phyloP scores from a whole-genome alignment of 2,113 vertebrate species.

The Picathartes gymnocephalus region DNA sequence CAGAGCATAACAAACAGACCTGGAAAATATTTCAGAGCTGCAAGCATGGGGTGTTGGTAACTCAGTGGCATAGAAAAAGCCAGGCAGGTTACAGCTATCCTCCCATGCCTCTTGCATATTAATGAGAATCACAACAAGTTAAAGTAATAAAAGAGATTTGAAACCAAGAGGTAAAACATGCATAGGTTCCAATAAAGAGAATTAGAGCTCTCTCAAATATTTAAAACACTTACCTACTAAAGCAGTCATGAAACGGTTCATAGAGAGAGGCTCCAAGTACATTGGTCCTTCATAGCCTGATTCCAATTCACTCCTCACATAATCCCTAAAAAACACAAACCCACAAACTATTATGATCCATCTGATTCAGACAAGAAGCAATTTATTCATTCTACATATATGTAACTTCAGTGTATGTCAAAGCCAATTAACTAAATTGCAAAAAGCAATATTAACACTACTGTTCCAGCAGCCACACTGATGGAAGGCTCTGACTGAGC shows the following conservation, averaged over 20 bases:
- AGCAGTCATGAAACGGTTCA: constrained; percentile 96
- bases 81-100: not conserved
- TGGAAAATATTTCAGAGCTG: not conserved
- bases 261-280: constrained; percentile 93
- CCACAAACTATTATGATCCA: not conserved
- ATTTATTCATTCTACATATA: not conserved
- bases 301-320: constrained; percentile 93
- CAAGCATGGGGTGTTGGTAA: not conserved
- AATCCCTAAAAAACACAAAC: constrained; percentile 82
- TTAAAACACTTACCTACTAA: constrained; percentile 83
- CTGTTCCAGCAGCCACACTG: not conserved
- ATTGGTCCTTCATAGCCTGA: constrained; percentile 93
- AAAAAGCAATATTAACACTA: not conserved
- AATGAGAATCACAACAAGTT: not conserved
- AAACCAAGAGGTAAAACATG: not conserved
- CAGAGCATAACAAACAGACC: not conserved
- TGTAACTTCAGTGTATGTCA: not conserved
- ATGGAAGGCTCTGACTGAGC: not conserved
- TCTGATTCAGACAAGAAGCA: not conserved
- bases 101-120: not conserved
- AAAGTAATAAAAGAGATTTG: not conserved
- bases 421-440: constrained; percentile 1
- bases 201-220: not conserved
- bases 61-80: not conserved
- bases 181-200: not conserved